Percentiles rank a stretch among this genome's conserved stretches.
Conservation (phyloP, 2,113 vertebrate species). For the Mesoclemmys tuberculata region DNA sequence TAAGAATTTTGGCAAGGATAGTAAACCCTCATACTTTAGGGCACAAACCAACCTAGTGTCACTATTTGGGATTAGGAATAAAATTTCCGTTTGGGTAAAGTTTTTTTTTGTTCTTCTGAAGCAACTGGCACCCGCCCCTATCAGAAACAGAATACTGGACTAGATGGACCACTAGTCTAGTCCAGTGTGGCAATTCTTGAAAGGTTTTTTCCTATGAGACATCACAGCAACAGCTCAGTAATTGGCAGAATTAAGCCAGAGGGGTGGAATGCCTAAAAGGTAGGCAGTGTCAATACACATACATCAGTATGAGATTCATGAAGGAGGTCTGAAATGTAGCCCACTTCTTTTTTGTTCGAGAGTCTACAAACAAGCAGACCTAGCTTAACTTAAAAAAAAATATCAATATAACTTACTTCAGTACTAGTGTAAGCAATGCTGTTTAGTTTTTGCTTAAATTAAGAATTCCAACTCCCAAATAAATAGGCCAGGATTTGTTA, state of each 20-base stretch:
- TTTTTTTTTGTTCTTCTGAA: not conserved
- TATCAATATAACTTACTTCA: not conserved
- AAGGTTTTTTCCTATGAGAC: not conserved
- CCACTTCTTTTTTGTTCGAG: not conserved
- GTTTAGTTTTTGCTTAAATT: not conserved
- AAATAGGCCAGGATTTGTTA: not conserved
- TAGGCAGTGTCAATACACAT: not conserved
- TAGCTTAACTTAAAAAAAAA: not conserved
- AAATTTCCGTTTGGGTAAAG: not conserved
- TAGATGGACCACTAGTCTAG: not conserved
- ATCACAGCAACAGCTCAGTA: not conserved
- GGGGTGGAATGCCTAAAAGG: not conserved
- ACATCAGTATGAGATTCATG: accelerated
- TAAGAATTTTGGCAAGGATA: not conserved
- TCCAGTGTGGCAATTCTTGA: not conserved
- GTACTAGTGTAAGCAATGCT: not conserved
- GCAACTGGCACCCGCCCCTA: not conserved
- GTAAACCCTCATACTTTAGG: not conserved
- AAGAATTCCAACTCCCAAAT: not conserved
- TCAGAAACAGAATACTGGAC: not conserved
- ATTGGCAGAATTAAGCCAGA: not conserved
- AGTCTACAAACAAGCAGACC: not conserved
- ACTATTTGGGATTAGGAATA: not conserved
- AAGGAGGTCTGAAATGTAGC: not conserved
- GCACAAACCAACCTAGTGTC: not conserved